Conservation (phyloP, 2,797 vertebrate species). For the Ispidina picta region DNA sequence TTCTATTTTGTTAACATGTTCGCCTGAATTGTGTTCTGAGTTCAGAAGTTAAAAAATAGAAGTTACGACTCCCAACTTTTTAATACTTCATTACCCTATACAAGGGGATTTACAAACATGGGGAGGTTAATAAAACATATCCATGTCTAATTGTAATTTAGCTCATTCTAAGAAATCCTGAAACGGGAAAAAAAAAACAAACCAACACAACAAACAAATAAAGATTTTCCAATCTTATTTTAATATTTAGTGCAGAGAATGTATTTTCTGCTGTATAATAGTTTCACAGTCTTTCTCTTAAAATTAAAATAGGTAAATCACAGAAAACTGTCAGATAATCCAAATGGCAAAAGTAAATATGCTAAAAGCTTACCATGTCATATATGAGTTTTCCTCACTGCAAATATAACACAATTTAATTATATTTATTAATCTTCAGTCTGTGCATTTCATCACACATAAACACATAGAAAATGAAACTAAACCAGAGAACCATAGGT, state of each 20-base stretch:
- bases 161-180: neutral
- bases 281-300: neutral
- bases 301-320: neutral
- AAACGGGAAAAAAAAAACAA: neutral
- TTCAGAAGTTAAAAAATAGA: constrained; percentile 32
- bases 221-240: neutral
- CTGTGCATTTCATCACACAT: neutral
- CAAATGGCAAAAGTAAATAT: neutral
- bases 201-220: no score
- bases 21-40: neutral
- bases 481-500: neutral
- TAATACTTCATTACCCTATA: neutral
- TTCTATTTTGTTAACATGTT: neutral
- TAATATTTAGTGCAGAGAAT: neutral
- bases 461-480: constrained; percentile 6
- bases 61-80: neutral
- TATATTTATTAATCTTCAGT: neutral
- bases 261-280: neutral
- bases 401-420: neutral
- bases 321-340: neutral
- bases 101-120: neutral
- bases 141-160: neutral
- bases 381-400: neutral
- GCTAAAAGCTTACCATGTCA: neutral
- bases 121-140: neutral